These are phyloP conservation scores for Sminthopsis crassicaudata DNA, from an alignment of 2,113 vertebrate species.

Conservation along the genomic window DNA sequence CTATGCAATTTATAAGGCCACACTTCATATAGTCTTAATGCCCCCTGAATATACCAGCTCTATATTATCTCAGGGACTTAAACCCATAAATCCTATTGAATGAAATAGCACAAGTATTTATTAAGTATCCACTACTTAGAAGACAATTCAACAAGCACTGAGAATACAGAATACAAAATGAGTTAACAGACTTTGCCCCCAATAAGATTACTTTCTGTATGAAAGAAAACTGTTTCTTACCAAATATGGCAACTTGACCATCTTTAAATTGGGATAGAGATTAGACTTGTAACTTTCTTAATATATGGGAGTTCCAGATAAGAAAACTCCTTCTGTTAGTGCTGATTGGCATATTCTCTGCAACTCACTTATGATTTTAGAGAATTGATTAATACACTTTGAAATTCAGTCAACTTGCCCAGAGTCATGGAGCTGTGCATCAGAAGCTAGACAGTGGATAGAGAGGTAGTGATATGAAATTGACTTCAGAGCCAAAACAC, in stretches of 20 bases:
- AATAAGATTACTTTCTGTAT: neutral
- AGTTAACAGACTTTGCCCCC: neutral
- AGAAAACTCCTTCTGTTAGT: neutral
- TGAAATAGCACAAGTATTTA: neutral
- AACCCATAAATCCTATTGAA: neutral
- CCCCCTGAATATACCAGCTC: neutral
- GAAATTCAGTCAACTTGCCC: neutral
- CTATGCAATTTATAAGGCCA: neutral
- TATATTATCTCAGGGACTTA: neutral
- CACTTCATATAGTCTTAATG: neutral
- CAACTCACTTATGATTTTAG: neutral
- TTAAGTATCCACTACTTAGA: neutral
- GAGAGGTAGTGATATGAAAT: neutral
- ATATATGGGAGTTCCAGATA: neutral
- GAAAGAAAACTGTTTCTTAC: neutral
- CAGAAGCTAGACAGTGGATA: neutral
- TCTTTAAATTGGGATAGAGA: neutral
- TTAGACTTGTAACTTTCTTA: neutral
- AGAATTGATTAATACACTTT: neutral
- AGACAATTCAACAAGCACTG: neutral
- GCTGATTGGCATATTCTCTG: neutral
- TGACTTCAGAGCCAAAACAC: neutral
- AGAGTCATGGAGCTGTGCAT: neutral
- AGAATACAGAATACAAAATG: neutral
- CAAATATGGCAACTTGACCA: neutral